A percentile compares a stretch with the other conserved stretches of the same genome.
Evolutionary conservation across 2,888 invertebrate genomes (phyloP).

Genomic region (Operophtera brumata): DNA sequence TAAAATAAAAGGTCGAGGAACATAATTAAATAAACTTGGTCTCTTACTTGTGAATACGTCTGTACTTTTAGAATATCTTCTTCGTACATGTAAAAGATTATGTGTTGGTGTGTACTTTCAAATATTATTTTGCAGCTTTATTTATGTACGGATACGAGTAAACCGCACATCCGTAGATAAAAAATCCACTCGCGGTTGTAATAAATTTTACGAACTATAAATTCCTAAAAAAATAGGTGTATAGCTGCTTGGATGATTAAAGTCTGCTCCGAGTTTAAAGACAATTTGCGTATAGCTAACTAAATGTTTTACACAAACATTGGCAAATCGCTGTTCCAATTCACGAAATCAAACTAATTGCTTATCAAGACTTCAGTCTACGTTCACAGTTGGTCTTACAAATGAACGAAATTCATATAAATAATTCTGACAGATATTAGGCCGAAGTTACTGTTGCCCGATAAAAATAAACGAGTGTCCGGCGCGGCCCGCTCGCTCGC

Average conservation of each 20-base stretch:
- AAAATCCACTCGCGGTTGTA: slow-evolving; percentile 29
- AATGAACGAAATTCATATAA: slow-evolving; percentile 50
- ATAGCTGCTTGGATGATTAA: slow-evolving; percentile 1
- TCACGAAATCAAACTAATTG: background rate
- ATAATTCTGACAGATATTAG: slow-evolving; percentile 57
- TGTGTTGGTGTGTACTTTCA: background rate
- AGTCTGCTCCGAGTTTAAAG: background rate
- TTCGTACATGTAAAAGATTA: background rate
- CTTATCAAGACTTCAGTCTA: background rate
- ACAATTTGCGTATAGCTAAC: background rate
- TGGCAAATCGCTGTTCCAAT: background rate
- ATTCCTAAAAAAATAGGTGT: slow-evolving; percentile 14
- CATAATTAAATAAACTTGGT: too few relatives aligned
- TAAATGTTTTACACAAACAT: background rate
- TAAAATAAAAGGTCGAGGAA: too few relatives aligned
- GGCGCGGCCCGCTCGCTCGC: slow-evolving; percentile 35
- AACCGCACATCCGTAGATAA: slow-evolving; percentile 29
- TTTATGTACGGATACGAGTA: slow-evolving; percentile 18
- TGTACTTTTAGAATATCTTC: too few relatives aligned
- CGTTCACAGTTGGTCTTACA: background rate
- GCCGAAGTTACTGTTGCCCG: slow-evolving; percentile 53
- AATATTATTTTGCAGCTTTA: slow-evolving; percentile 6
- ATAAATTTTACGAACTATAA: slow-evolving; percentile 26
- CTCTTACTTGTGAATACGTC: too few relatives aligned
- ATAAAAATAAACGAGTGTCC: slow-evolving; percentile 60